A percentile compares a stretch with the other conserved stretches of the same genome.
Evolutionary conservation across 2,113 vertebrate genomes (phyloP).

Genomic region (Periophthalmus modestus): DNA sequence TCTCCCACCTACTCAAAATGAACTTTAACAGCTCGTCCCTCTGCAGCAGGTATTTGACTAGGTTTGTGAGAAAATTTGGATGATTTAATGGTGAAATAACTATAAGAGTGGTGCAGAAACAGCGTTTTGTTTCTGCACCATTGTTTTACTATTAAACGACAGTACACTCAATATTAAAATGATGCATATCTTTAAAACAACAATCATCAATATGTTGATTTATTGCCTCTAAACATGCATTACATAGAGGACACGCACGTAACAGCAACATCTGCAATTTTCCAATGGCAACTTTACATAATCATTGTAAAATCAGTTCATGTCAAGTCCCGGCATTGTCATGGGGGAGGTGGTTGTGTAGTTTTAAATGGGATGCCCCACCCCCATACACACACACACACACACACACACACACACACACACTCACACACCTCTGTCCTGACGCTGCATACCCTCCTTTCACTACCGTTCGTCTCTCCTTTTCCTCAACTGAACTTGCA

Average conservation of each 20-base stretch:
- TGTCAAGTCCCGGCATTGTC: constrained; percentile 41
- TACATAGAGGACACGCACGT: background rate
- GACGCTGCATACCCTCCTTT: constrained; percentile 64
- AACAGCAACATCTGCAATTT: background rate
- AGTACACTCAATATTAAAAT: no score
- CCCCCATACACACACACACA: background rate
- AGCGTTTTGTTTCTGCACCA: no score
- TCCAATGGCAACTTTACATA: background rate
- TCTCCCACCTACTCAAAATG: no score
- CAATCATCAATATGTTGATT: background rate
- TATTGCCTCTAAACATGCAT: background rate
- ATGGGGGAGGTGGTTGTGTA: constrained; percentile 42
- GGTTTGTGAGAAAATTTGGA: no score
- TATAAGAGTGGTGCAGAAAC: no score
- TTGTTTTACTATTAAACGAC: no score
- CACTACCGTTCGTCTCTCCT: constrained; percentile 53
- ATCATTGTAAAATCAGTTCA: background rate
- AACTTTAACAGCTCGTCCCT: no score
- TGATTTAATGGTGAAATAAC: no score
- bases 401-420: background rate
- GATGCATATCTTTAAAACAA: background rate
- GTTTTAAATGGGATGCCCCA: constrained; percentile 73
- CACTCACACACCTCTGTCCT: constrained; percentile 33
- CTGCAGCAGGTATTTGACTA: no score
- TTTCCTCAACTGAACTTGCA: constrained; percentile 41